These are phyloP conservation scores for Mercenaria mercenaria DNA, from an alignment of 1,140 invertebrate genomes.

Conservation along the genomic window DNA sequence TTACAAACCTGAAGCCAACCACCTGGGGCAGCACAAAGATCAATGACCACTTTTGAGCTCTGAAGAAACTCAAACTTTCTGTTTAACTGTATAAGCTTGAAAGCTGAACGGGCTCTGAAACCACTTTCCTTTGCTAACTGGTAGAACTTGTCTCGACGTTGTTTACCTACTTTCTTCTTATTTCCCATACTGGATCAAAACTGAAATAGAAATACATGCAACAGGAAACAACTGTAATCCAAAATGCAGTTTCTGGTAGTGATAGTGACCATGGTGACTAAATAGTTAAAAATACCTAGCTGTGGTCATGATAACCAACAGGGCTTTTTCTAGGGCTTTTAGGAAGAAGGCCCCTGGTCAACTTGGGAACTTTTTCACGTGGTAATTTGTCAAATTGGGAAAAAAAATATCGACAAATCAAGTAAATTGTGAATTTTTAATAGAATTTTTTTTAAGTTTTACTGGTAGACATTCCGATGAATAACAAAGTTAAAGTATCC, in stretches of 20 bases:
- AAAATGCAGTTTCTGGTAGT: background rate
- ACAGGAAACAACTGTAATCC: background rate
- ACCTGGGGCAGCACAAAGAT: slow-evolving; percentile 99
- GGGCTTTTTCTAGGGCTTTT: too few species aligned
- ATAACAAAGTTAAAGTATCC: too few species aligned
- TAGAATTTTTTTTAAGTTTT: too few species aligned
- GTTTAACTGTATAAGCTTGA: slow-evolving; percentile 99
- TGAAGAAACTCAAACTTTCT: slow-evolving; percentile 99
- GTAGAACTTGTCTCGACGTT: slow-evolving; percentile 99
- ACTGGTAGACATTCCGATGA: too few species aligned
- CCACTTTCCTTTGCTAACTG: slow-evolving; percentile 99
- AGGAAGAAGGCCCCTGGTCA: background rate
- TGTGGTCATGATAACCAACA: too few species aligned
- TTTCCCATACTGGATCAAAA: slow-evolving; percentile 93
- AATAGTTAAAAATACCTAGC: background rate
- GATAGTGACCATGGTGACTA: background rate
- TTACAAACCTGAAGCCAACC: slow-evolving; percentile 99
- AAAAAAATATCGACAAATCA: too few species aligned
- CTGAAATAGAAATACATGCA: background rate
- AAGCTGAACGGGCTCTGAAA: slow-evolving; percentile 98
- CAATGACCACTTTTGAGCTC: slow-evolving; percentile 97
- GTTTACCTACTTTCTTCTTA: slow-evolving; percentile 98
- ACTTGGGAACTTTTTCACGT: too few species aligned
- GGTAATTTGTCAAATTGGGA: too few species aligned
- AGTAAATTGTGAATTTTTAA: too few species aligned